Base-by-base conservation (phyloP, 2,113 vertebrate species). In the Phainopepla nitens region DNA sequence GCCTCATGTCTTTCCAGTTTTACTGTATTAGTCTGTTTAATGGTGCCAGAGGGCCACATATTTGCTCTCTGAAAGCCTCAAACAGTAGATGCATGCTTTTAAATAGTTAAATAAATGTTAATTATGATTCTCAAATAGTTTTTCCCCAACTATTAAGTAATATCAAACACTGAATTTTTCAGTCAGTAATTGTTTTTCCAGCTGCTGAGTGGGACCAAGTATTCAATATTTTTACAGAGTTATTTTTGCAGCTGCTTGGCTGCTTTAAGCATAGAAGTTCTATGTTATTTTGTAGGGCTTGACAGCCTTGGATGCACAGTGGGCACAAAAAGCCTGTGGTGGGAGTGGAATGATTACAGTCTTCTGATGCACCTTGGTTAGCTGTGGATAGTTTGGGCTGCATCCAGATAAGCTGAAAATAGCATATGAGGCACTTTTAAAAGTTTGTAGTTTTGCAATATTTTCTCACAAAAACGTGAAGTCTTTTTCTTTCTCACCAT, bases 131-230 rank as follows among this genome's bases (percentile, higher is more conserved):
- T 87, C 29, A 11, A 94, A 66, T 84, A 96, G 83, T 93, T 95
- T 96, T 92, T 25, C 90, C 91, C n/a, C 31, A 94, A 15, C 86
- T 96, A 94, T 75, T 96, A 88, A 50, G 29, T 95, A 92, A 87
- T 96, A 97, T 50, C 75, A 96, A 94, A 89, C 90, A 81, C 75
- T 89, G 76, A 87, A 73, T 91, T 95, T 96, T 97, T 98, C 82
- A 95, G 19, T 96, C 94, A 87, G 89, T 94, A 95, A 90, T 94
- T 97, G 72, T 82, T 93, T 97, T 97, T 92, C 76, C 90, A 97
- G 79, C 73, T 97, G 82, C 62, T 24, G 15, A 85, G n/a, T 82
- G 60, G 61, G 82, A 91, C 69, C 60, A 54, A 87, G 45, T 92
- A 93, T 92, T 95, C 69, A 71, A 2, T 97, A 92, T 91, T 96